Evolutionary conservation across 2,797 vertebrate species (phyloP), one percentile per base, ranked within the genome.

Genomic region (Silurus lanzhouensis): DNA sequence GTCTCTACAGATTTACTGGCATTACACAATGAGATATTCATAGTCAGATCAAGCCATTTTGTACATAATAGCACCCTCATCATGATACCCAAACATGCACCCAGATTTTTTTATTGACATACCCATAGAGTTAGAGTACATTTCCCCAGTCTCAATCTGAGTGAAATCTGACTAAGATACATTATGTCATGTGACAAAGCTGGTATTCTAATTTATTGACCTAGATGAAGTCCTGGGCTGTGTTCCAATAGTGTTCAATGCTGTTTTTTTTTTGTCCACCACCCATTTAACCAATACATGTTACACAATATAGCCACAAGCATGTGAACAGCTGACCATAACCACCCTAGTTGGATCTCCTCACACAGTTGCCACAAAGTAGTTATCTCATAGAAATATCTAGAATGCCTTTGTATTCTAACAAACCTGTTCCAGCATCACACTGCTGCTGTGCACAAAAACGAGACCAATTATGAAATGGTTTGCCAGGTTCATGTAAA

Each of bases 101-200:
- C 55, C 22, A n/a, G 22, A 74, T 74, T 13, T 22, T 22, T 77
- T 77, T 58, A 71, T 55, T 48, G 44, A 64, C 20, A 81, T 38
- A 25, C 48, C 55, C 44, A 57, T 48, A 76, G 38, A 57, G 20
- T 27, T 61, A n/a, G 6, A 44, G 67, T 81, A 63, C 61, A 81
- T 70, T 82, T 63, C 12, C 17, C 55, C 48, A 63, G 31, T 72
- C 61, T 61, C 25, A 31, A 20, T 44, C 6, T 83, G 83, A 80
- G 74, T 82, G 81, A 89, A 87, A 88, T 38, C 38, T 15, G 81
- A 88, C 68, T 66, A 76, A 55, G 22, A 25, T 57, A 25, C 15
- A 48, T 85, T 78, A 58, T 48, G 66, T 25, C 77, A 81, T 38
- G 68, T 85, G 76, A 82, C 60, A 44, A 66, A 74, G 22, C 76